Evolutionary conservation across 2,113 vertebrate genomes (phyloP), one percentile per base, ranked within the genome.

Genomic region (Perca schrenkii): DNA sequence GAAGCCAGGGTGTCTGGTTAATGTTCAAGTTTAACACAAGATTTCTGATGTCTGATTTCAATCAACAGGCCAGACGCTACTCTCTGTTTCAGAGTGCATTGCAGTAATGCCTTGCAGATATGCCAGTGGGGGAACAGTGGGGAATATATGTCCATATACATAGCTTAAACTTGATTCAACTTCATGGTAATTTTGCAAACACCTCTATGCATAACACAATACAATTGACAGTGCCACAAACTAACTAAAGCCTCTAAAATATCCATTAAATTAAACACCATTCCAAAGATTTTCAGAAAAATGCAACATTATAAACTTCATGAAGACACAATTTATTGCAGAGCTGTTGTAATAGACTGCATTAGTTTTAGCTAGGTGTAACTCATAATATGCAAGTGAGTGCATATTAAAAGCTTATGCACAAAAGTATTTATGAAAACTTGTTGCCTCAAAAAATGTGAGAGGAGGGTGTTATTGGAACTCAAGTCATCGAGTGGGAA

Each of bases 41-140:
- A 91, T 89, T 90, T 92, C 88, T 91, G 83, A 94, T 89, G 86
- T 93, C 92, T 92, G 88, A 93, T 86, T 95, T 94, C 86, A 92
- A 77, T 90, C 83, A 91, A 67, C 74, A 75, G 78, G 62, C 79
- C 84, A 88, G 82, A 72, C 60, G 2, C 89, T 88, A 84, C 84
- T 90, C 85, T 84, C 83, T 72, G 67, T 86, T 89, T 80, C 69
- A 71, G 46, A 80, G 54, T 85, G 70, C 80, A 85, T 86, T 83
- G 85, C 54, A 43, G 67, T 87, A 88, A 92, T 87, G 73, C 57
- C 46, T 91, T 81, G 80, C 93, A 93, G 92, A 92, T 91, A 91
- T 77, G 31, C 53, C 67, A 70, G 16, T 28, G 60, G 77, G 53
- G 76, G 22, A 81, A 87, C 22, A 69, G 61, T 40, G 31, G 60